Base-by-base conservation (phyloP, 2,113 vertebrate species). In the Chamaea fasciata region DNA sequence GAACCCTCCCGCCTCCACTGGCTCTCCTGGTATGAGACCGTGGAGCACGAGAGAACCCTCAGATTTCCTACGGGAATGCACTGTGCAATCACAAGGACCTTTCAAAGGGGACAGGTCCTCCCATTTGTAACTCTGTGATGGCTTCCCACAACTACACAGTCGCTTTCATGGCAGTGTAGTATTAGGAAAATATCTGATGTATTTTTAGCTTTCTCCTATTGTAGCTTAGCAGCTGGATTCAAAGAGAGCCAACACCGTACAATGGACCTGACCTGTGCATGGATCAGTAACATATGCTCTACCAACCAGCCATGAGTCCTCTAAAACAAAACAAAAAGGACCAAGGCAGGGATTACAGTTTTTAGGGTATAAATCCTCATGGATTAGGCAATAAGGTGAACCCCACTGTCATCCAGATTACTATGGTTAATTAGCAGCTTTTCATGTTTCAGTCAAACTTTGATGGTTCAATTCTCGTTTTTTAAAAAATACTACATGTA, bases 191-290 rank as follows among this genome's bases (percentile, higher is more conserved):
- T 94, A 97, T 95, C 15, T 92, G 60, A 75, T 89, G 26, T 93
- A 96, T 97, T 95, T 97, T 96, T 96, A 96, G 93, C 90, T 96
- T 95, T 92, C 92, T 71, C 81, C 92, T 94, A 95, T 89, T 93
- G 86, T 78, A 93, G 83, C 44, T 90, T 87, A 96, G 92, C 71
- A 96, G 95, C 49, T 96, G 88, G 88, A 97, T 88, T 78, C 68
- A 81, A 74, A 91, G 87, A 73, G 15, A 83, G 85, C 39, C 90
- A 92, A 59, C 30, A 41, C 30, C 27, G 12, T 71, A 28, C 1
- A 15, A 91, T 57, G 14, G 6, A 53, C 60, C 52, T 88, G 95
- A 90, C 49, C 93, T 53, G 46, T 0, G 3, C 14, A 23, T 33
- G 41, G 73, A 89, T 92, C 92, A 84, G 83, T 70, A 90, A 92